Evolutionary conservation across 2,113 vertebrate species (phyloP).

Genomic region (Pholis gunnellus): DNA sequence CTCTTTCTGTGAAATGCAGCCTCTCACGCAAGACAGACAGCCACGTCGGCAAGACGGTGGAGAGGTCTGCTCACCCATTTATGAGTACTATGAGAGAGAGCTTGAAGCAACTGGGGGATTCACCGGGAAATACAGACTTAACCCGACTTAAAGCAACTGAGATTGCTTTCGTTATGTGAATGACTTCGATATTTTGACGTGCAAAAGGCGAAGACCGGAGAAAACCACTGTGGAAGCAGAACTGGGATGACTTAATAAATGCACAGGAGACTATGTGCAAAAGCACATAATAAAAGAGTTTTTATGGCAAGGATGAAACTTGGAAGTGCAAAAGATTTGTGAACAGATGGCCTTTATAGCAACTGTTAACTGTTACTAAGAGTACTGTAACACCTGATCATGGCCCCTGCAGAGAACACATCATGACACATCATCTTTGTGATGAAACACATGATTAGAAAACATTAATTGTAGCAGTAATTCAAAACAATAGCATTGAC

Average conservation of each 20-base stretch:
- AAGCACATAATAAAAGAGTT: neutral
- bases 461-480: conserved; percentile 1
- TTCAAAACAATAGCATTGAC: neutral
- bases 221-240: neutral
- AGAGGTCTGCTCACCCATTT: neutral
- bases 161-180: conserved; percentile 10
- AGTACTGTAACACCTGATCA: neutral
- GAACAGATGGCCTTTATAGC: conserved; percentile 14
- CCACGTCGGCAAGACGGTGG: neutral
- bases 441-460: neutral
- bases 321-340: conserved; percentile 14
- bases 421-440: no score
- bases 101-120: conserved; percentile 14
- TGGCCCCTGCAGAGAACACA: neutral
- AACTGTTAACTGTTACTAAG: neutral
- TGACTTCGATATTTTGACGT: neutral
- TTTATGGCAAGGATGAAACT: conserved; percentile 16
- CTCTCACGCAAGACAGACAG: conserved; percentile 1
- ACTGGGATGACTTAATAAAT: neutral
- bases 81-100: neutral
- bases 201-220: neutral
- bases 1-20: neutral
- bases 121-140: neutral
- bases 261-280: neutral
- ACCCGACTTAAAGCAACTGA: neutral